Percentiles rank a stretch among this genome's conserved stretches.
These are phyloP conservation scores for Menura novaehollandiae DNA, from an alignment of 2,113 vertebrate species.

Conservation along the genomic window DNA sequence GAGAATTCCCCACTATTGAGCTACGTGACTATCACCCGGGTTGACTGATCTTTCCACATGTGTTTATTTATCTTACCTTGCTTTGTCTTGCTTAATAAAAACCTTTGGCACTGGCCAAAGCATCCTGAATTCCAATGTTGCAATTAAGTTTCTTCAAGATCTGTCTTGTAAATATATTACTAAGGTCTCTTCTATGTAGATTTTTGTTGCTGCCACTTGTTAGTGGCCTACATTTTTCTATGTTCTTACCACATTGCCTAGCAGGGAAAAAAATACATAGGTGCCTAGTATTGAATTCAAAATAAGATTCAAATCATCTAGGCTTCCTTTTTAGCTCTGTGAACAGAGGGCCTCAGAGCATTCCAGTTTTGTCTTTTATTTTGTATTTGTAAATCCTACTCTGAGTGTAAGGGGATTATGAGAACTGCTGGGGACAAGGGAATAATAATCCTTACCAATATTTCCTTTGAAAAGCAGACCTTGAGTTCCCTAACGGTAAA, in stretches of 20 bases:
- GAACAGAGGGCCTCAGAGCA: not conserved
- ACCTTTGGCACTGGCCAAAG: not conserved
- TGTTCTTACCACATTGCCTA: not conserved
- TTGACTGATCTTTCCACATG: not conserved
- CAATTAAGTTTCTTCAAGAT: not conserved
- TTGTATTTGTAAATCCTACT: slow-evolving; percentile 37
- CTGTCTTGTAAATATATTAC: not conserved
- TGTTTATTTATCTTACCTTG: not conserved
- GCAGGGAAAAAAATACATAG: not conserved
- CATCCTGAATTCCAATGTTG: not conserved
- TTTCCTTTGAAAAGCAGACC: slow-evolving; percentile 54
- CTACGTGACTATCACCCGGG: not conserved
- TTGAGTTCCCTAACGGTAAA: slow-evolving; percentile 30
- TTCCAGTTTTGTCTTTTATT: slow-evolving; percentile 32
- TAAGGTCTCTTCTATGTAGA: not conserved
- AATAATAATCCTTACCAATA: slow-evolving; percentile 62
- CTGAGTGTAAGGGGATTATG: slow-evolving; percentile 22
- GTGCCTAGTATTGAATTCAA: not conserved
- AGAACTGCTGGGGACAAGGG: slow-evolving; percentile 38
- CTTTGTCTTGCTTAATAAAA: not conserved
- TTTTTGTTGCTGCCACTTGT: not conserved
- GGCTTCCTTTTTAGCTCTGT: not conserved
- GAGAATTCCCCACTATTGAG: not conserved
- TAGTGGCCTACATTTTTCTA: not conserved
- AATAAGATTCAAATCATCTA: not conserved